These are phyloP conservation scores for Drosophila mimetica DNA, from an alignment of 2,888 invertebrate species.

Conservation along the genomic window DNA sequence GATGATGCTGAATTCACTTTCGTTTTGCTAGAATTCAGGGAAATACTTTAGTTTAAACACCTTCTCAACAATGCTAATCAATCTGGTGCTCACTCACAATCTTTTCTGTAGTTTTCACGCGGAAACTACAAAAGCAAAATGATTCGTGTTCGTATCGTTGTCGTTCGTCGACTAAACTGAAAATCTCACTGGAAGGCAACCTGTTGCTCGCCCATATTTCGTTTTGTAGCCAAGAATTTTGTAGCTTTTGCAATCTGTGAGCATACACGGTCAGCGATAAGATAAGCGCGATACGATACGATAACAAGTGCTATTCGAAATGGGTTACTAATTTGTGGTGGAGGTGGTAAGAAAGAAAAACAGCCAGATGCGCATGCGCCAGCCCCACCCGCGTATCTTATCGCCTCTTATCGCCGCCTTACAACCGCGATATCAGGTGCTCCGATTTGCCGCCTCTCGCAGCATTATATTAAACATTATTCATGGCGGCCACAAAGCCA, in stretches of 20 bases:
- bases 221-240: slow-evolving; percentile 51
- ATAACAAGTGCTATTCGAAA: slow-evolving; percentile 62
- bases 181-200: slow-evolving; percentile 46
- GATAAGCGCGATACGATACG: slow-evolving; percentile 39
- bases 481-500: slow-evolving; percentile 53
- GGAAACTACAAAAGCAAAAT: slow-evolving; percentile 38
- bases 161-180: slow-evolving; percentile 75
- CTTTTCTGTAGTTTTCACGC: slow-evolving; percentile 37
- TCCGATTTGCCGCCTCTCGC: slow-evolving; percentile 17
- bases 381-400: slow-evolving; percentile 46
- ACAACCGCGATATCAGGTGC: slow-evolving; percentile 38
- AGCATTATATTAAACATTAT: slow-evolving; percentile 45
- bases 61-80: slow-evolving; percentile 8
- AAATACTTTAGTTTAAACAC: slow-evolving; percentile 16
- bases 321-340: slow-evolving; percentile 55
- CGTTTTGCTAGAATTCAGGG: slow-evolving; percentile 7
- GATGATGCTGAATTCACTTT: slow-evolving; percentile 28
- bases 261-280: slow-evolving; percentile 48
- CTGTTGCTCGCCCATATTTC: slow-evolving; percentile 8
- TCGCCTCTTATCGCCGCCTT: slow-evolving; percentile 30
- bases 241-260: slow-evolving; percentile 75
- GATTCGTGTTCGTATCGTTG: slow-evolving; percentile 66
- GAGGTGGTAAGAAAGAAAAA: too few species aligned
- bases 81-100: slow-evolving; percentile 29
- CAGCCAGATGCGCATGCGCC: slow-evolving; percentile 47